Percentiles rank a stretch among this genome's conserved stretches.
Evolutionary conservation across 1,140 invertebrate genomes (phyloP).

Genomic region (Tribolium madens): DNA sequence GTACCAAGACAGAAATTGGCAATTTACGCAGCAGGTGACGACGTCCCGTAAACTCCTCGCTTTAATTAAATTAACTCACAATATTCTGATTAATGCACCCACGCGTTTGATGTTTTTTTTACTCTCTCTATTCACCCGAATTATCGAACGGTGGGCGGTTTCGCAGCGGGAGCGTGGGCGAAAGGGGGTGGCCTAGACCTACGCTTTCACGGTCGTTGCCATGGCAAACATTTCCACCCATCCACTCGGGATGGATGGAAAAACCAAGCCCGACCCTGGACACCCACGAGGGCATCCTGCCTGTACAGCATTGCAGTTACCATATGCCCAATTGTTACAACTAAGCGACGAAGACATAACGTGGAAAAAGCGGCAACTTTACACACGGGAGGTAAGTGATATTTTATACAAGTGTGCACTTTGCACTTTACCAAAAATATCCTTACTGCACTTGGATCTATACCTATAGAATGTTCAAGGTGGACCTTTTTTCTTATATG

Average conservation of each 20-base stretch:
- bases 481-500: too few species aligned
- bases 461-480: too few species aligned
- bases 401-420: too few species aligned
- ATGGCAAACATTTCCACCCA: background rate
- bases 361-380: too few species aligned
- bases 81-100: slow-evolving; percentile 36
- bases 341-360: too few species aligned
- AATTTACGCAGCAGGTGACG: slow-evolving; percentile 29
- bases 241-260: slow-evolving; percentile 10
- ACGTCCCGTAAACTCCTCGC: slow-evolving; percentile 12
- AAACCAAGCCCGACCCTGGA: slow-evolving; percentile 21
- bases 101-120: slow-evolving; percentile 5
- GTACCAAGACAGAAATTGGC: slow-evolving; percentile 30
- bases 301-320: slow-evolving; percentile 32
- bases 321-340: background rate
- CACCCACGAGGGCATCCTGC: background rate
- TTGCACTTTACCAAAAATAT: too few species aligned
- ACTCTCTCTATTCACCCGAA: slow-evolving; percentile 6
- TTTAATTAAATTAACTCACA: slow-evolving; percentile 34
- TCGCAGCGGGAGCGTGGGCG: slow-evolving; percentile 28
- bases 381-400: background rate
- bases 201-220: slow-evolving; percentile 37
- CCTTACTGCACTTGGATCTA: too few species aligned
- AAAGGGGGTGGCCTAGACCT: slow-evolving; percentile 35
- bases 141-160: slow-evolving; percentile 37